A percentile compares a stretch with the other conserved stretches of the same genome.
Conservation (phyloP, 2,113 vertebrate genomes). For the Gadus macrocephalus region DNA sequence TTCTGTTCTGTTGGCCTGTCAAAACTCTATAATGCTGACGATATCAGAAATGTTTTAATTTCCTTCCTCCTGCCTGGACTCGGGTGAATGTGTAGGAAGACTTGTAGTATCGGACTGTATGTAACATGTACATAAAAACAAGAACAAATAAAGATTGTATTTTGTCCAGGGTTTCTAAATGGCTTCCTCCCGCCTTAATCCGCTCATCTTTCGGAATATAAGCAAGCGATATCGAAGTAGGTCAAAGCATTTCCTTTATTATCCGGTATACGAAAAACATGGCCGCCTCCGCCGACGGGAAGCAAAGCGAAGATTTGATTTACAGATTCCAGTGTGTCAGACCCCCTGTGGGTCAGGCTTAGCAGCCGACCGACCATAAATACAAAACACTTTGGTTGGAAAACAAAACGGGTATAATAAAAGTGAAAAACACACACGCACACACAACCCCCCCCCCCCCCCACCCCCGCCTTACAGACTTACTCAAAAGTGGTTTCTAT, state of each 20-base stretch:
- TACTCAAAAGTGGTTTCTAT: neutral
- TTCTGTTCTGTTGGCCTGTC: too few species aligned
- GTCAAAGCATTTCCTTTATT: constrained; percentile 46
- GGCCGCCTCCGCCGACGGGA: neutral
- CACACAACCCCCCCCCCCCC: constrained; percentile 16
- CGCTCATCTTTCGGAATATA: neutral
- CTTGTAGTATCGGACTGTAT: constrained; percentile 90
- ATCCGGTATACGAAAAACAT: constrained; percentile 27
- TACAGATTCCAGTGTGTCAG: constrained; percentile 76
- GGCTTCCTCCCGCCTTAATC: neutral
- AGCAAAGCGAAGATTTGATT: constrained; percentile 15
- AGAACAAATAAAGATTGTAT: constrained; percentile 93
- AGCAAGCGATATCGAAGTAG: neutral
- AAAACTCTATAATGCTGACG: too few species aligned
- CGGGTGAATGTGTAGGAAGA: constrained; percentile 76
- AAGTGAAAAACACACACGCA: constrained; percentile 28
- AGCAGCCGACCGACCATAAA: constrained; percentile 63
- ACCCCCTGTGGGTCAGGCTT: constrained; percentile 66
- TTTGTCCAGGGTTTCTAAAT: constrained; percentile 87
- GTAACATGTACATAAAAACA: constrained; percentile 86
- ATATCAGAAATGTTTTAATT: too few species aligned
- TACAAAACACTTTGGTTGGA: constrained; percentile 59
- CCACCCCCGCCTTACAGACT: constrained; percentile 3
- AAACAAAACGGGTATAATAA: constrained; percentile 38
- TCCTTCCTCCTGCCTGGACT: constrained; percentile 62